A percentile compares a stretch with the other conserved stretches of the same genome.
These are phyloP conservation scores for Agriopis marginaria DNA, from an alignment of 2,888 invertebrate genomes.

Conservation along the genomic window DNA sequence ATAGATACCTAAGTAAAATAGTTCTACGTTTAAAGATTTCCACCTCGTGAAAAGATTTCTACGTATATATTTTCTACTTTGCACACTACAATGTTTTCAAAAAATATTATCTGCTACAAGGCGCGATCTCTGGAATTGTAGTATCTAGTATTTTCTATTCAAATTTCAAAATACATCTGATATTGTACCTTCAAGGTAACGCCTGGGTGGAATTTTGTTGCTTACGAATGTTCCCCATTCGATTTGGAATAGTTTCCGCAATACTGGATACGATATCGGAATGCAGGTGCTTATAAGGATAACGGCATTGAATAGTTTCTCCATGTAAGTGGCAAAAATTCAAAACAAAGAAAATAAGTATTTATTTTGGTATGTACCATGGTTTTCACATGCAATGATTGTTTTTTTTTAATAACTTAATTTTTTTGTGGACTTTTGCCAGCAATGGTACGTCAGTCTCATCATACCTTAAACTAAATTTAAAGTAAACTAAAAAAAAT, in stretches of 20 bases:
- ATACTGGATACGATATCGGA: constrained; percentile 19
- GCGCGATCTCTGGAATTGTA: neutral
- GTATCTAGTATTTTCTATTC: constrained; percentile 15
- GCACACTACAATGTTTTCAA: constrained; percentile 5
- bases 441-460: too few species aligned
- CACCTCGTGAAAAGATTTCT: neutral
- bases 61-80: neutral
- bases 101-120: neutral
- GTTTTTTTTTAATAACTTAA: too few species aligned
- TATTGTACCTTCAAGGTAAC: constrained; percentile 21
- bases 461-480: too few species aligned
- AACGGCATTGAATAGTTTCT: constrained; percentile 9
- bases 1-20: neutral
- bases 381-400: too few species aligned
- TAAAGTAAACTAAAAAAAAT: too few species aligned
- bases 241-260: constrained; percentile 16
- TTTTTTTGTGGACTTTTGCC: too few species aligned
- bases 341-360: neutral
- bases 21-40: neutral
- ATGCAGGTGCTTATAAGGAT: constrained; percentile 15
- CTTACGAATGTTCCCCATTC: constrained; percentile 15
- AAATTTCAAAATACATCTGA: constrained; percentile 19
- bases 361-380: too few species aligned
- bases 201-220: constrained; percentile 16
- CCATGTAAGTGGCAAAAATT: neutral